phyloP scores from a whole-genome alignment of 2,113 vertebrate species.

The Sylvilagus bachmani region DNA sequence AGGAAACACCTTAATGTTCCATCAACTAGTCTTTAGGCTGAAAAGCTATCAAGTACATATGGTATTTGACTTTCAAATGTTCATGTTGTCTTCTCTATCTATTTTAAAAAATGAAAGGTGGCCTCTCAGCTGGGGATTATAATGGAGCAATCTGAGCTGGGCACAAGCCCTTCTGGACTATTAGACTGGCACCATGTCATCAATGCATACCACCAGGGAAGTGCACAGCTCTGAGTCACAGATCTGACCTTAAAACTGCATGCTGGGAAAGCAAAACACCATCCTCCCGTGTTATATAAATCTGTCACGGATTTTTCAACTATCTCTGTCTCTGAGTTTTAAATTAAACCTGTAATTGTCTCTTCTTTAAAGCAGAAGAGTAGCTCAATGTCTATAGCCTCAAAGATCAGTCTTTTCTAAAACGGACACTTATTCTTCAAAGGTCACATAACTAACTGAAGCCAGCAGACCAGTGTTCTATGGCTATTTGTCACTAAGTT shows the following conservation, averaged over 20 bases:
- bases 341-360: constrained; percentile 23
- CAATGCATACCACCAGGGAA: constrained; percentile 54
- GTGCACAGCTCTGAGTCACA: constrained; percentile 82
- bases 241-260: constrained; percentile 80
- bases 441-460: constrained; percentile 60
- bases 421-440: constrained; percentile 33
- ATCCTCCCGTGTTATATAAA: neutral
- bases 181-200: constrained; percentile 53
- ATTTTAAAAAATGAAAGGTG: constrained; percentile 59
- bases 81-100: constrained; percentile 50
- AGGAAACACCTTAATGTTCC: neutral
- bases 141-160: constrained; percentile 66
- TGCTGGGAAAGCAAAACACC: constrained; percentile 63
- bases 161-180: constrained; percentile 20
- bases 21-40: neutral
- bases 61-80: constrained; percentile 57
- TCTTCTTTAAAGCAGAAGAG: constrained; percentile 38
- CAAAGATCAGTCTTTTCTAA: constrained; percentile 49
- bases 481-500: constrained; percentile 45
- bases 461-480: neutral
- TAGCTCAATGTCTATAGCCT: neutral
- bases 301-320: constrained; percentile 26
- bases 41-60: constrained; percentile 3
- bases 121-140: constrained; percentile 62
- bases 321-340: neutral